A percentile compares a stretch with the other conserved stretches of the same genome.
Conservation (phyloP, 2,888 invertebrate genomes). For the Yponomeuta cagnagella region DNA sequence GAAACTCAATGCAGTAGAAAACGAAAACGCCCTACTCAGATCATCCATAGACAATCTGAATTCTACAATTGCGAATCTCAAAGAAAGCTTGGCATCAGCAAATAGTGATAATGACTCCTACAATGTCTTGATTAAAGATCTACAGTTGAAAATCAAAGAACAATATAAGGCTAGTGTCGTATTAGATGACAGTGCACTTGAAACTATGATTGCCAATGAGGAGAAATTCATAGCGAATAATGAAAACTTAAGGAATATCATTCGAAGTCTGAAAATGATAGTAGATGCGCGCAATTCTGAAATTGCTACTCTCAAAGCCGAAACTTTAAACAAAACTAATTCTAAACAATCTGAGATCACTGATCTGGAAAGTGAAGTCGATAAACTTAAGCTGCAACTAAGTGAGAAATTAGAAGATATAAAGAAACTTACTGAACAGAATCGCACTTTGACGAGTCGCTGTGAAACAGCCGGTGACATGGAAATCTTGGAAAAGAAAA, state of each 20-base stretch:
- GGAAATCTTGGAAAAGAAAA: neutral
- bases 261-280: conserved; percentile 45
- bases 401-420: conserved; percentile 1
- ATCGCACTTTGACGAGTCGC: neutral
- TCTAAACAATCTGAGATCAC: conserved; percentile 30
- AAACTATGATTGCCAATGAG: conserved; percentile 52
- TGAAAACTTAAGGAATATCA: conserved; percentile 58
- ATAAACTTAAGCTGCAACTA: neutral
- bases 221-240: conserved; percentile 54
- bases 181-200: conserved; percentile 39
- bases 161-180: conserved; percentile 34
- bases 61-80: conserved; percentile 44
- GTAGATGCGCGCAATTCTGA: conserved; percentile 45
- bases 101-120: conserved; percentile 49
- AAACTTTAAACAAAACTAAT: neutral
- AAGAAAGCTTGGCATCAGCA: conserved; percentile 36
- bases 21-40: conserved; percentile 45
- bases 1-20: conserved; percentile 37
- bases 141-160: conserved; percentile 43
- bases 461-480: neutral
- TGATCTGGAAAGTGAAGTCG: neutral
- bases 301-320: conserved; percentile 39
- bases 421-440: neutral
- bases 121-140: conserved; percentile 45
- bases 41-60: conserved; percentile 46